Percentiles rank a stretch among this genome's conserved stretches.
Conservation (phyloP, 2,888 invertebrate species). For the Thecocarcelia acutangulata region DNA sequence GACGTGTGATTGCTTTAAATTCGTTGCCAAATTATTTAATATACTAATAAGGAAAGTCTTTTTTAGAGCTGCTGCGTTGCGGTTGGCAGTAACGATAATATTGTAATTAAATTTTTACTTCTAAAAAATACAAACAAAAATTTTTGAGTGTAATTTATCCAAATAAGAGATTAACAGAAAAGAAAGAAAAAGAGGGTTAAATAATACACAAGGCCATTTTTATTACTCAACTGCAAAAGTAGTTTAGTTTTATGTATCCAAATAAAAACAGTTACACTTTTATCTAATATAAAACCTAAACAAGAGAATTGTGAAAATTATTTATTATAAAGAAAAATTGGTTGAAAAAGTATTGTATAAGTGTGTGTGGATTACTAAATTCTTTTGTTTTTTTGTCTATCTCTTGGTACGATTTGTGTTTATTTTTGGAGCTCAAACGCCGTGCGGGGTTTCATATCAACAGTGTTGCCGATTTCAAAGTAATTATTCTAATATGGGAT, state of each 20-base stretch:
- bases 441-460: slow-evolving; percentile 56
- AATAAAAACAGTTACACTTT: too few relatives aligned
- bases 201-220: slow-evolving; percentile 28
- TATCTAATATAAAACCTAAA: too few relatives aligned
- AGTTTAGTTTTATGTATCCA: neutral
- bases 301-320: too few relatives aligned
- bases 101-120: neutral
- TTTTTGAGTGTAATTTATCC: slow-evolving; percentile 34
- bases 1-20: slow-evolving; percentile 65
- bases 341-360: slow-evolving; percentile 12
- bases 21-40: slow-evolving; percentile 60
- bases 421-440: slow-evolving; percentile 68
- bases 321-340: slow-evolving; percentile 3
- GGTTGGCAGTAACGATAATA: slow-evolving; percentile 71
- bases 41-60: slow-evolving; percentile 42
- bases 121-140: slow-evolving; percentile 10
- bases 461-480: neutral
- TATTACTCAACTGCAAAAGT: slow-evolving; percentile 28
- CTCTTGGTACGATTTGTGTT: slow-evolving; percentile 56
- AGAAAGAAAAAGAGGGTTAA: slow-evolving; percentile 29
- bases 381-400: slow-evolving; percentile 34
- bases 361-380: slow-evolving; percentile 31
- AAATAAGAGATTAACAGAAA: neutral
- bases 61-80: slow-evolving; percentile 71
- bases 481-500: too few relatives aligned